Conservation (phyloP, 2,888 invertebrate genomes). For the Hirtodrosophila confusa region DNA sequence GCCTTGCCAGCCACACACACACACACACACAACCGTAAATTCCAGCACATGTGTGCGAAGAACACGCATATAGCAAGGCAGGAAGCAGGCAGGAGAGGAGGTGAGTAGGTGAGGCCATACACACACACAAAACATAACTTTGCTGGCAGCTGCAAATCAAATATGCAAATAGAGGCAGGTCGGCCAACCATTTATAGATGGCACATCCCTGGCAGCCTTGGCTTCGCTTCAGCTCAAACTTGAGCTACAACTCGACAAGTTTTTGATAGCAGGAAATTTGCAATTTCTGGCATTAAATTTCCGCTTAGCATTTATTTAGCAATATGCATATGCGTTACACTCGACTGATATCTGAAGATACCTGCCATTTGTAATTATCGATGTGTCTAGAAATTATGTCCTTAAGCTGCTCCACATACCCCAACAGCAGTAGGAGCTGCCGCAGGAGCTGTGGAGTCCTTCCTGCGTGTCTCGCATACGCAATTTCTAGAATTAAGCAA, state of each 20-base stretch:
- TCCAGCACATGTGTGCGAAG: background rate
- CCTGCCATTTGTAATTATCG: conserved; percentile 57
- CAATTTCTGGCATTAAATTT: conserved; percentile 76
- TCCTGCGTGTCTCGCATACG: conserved; percentile 36
- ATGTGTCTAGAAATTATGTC: conserved; percentile 49
- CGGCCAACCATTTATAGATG: conserved; percentile 20
- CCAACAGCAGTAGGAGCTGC: background rate
- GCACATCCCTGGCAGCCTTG: background rate
- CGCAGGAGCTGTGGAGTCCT: conserved; percentile 1
- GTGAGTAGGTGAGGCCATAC: too few relatives aligned
- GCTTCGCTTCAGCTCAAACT: background rate
- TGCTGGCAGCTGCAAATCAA: conserved; percentile 53
- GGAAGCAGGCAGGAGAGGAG: background rate
- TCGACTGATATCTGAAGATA: conserved; percentile 23
- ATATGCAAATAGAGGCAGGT: conserved; percentile 58
- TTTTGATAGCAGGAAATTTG: conserved; percentile 74
- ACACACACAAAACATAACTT: conserved; percentile 29
- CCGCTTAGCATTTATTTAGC: conserved; percentile 54
- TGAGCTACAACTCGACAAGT: conserved; percentile 38
- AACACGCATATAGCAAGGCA: conserved; percentile 34
- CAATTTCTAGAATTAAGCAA: conserved; percentile 24
- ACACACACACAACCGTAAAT: background rate
- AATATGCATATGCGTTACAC: conserved; percentile 18
- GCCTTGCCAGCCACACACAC: conserved; percentile 1
- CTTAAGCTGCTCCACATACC: conserved; percentile 32